A percentile compares a stretch with the other conserved stretches of the same genome.
Evolutionary conservation across 2,113 vertebrate species (phyloP).

Genomic region (Oceanites oceanicus): DNA sequence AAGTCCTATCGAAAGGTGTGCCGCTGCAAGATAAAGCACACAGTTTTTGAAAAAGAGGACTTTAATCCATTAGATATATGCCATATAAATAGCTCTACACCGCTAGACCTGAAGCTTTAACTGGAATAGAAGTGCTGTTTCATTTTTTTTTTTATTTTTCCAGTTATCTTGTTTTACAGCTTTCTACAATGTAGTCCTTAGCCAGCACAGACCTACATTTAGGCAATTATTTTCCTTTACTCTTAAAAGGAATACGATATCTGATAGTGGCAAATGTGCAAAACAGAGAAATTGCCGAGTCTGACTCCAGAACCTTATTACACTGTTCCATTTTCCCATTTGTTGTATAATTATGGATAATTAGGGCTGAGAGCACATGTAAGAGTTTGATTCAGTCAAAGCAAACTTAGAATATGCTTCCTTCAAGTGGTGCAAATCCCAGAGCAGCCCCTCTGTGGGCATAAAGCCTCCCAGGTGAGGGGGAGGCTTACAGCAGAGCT

Average conservation of each 20-base stretch:
- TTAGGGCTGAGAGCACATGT: neutral
- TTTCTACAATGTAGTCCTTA: conserved; percentile 1
- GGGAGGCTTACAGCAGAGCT: neutral
- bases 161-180: conserved; percentile 47
- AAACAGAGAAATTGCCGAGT: neutral
- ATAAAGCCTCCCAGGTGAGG: neutral
- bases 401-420: neutral
- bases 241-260: neutral
- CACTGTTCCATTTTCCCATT: neutral
- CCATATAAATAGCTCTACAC: neutral
- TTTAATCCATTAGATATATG: conserved; percentile 5
- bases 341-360: neutral
- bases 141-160: neutral
- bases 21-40: conserved; percentile 37
- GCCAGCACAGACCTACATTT: neutral
- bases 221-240: neutral
- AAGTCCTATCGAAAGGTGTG: conserved; percentile 22
- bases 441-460: neutral
- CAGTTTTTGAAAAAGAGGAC: neutral
- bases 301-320: neutral
- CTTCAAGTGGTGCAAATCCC: neutral
- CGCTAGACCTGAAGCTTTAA: neutral
- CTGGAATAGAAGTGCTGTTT: neutral
- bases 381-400: neutral
- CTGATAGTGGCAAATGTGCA: conserved; percentile 1